Evolutionary conservation across 2,113 vertebrate genomes (phyloP), one percentile per base, ranked within the genome.

Genomic region (Thalassoma bifasciatum): DNA sequence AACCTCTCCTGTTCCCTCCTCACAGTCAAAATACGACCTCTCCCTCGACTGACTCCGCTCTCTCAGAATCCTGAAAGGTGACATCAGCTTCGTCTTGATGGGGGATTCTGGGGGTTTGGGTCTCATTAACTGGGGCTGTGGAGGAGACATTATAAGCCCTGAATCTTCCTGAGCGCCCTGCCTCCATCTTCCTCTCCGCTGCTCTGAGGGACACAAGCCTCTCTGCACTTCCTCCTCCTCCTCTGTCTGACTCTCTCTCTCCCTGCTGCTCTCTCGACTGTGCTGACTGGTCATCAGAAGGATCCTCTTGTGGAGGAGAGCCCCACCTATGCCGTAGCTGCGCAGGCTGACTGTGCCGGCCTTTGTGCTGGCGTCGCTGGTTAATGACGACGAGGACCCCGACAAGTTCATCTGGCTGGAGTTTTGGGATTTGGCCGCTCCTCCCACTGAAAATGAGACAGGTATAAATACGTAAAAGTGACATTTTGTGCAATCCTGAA

Each of bases 321-420:
- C 92, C 96, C 96, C 96, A 96, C 97, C 97, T 98, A 98, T 98
- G 93, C 96, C 95, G 5, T 95, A 96, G 93, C 93, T 95, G 83
- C 95, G 95, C 26, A 93, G 93, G 72, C 93, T 94, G 85, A 70
- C 11, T 0, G 83, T 82, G 68, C 82, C 93, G 80, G 90, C 95
- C 90, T 94, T 96, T 83, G 94, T 93, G 93, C 94, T 96, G 91
- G 93, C 82, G 82, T 97, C 96, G 60, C 95, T 94, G 85, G 96
- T 94, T 58, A 97, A 93, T 1, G 96, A 95, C 0, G 95, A 97
- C 19, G 94, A 95, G 1, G 95, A 95, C 74, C 95, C 95, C 34
- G 96, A 96, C 77, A 96, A 90, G 75, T 93, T 97, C 92, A 95
- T 91, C 50, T 94, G 95, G 86, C 91, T 92, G 89, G 93, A 96